Evolutionary conservation across 2,888 invertebrate species (phyloP).

Genomic region (Agrotis segetum): DNA sequence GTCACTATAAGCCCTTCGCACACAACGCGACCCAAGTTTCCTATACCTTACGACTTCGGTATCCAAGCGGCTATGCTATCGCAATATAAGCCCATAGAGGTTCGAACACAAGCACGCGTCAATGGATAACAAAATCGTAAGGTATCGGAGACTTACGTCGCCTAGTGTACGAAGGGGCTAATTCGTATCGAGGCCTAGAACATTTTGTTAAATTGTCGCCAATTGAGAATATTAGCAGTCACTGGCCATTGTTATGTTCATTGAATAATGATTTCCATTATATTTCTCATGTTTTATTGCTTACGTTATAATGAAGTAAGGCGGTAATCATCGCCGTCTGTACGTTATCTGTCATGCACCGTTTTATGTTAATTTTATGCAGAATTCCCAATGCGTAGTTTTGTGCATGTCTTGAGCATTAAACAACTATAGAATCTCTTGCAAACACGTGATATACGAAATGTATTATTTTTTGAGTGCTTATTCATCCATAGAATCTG

Average conservation of each 20-base stretch:
- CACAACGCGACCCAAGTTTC: too few species aligned
- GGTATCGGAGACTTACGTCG: too few species aligned
- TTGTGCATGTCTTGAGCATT: conserved; percentile 37
- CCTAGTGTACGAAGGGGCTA: too few species aligned
- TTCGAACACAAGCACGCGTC: too few species aligned
- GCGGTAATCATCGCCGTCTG: conserved; percentile 13
- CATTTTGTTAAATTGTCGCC: neutral
- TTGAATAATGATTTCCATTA: conserved; percentile 31
- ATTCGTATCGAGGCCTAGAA: neutral
- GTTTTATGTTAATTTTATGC: conserved; percentile 26
- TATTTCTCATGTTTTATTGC: conserved; percentile 42
- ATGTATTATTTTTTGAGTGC: conserved; percentile 29
- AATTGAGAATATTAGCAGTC: conserved; percentile 12
- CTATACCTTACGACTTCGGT: too few species aligned
- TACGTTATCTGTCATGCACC: conserved; percentile 7
- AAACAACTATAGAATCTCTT: conserved; percentile 17
- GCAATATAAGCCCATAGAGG: too few species aligned
- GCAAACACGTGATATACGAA: conserved; percentile 11
- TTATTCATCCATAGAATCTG: conserved; percentile 34
- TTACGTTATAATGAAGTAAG: conserved; percentile 31
- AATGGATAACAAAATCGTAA: too few species aligned
- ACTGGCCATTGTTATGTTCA: conserved; percentile 23
- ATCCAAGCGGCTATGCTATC: too few species aligned
- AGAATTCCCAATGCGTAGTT: conserved; percentile 33
- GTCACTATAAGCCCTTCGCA: neutral